Evolutionary conservation across 2,113 vertebrate species (phyloP).

Genomic region (Hemibagrus wyckioides): DNA sequence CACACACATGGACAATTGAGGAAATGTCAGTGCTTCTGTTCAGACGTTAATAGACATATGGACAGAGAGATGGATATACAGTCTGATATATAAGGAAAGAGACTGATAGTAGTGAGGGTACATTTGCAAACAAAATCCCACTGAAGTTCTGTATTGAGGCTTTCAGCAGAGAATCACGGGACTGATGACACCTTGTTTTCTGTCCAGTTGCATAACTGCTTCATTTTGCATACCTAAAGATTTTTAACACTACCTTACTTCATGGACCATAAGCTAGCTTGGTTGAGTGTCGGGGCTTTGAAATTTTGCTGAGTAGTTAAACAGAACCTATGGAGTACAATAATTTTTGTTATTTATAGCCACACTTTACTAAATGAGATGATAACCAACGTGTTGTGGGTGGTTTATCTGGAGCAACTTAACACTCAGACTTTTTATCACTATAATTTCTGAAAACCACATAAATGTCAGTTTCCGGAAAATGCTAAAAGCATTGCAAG

Average conservation of each 20-base stretch:
- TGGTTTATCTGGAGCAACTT: too few species aligned
- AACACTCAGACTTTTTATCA: too few species aligned
- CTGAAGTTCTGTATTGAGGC: not conserved
- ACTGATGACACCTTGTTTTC: not conserved
- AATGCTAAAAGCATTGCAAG: too few species aligned
- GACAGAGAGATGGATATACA: not conserved
- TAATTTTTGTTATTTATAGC: not conserved
- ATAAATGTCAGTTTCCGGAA: too few species aligned
- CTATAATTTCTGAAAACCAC: too few species aligned
- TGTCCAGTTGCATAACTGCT: not conserved
- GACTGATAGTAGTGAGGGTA: not conserved
- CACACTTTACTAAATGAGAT: not conserved
- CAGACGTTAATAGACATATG: not conserved
- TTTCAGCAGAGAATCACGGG: not conserved
- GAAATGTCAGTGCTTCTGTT: not conserved
- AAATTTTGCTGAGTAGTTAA: not conserved
- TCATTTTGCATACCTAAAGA: not conserved
- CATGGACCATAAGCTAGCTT: not conserved
- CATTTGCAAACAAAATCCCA: not conserved
- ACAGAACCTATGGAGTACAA: too few species aligned
- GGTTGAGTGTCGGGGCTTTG: not conserved
- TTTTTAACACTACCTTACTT: not conserved
- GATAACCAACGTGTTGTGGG: too few species aligned
- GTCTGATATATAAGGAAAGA: not conserved
- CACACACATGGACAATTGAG: conserved; percentile 7